These are phyloP conservation scores for Ophiothrix spiculata DNA, from an alignment of 35 echinoderm and acorn worm species.

Conservation along the genomic window DNA sequence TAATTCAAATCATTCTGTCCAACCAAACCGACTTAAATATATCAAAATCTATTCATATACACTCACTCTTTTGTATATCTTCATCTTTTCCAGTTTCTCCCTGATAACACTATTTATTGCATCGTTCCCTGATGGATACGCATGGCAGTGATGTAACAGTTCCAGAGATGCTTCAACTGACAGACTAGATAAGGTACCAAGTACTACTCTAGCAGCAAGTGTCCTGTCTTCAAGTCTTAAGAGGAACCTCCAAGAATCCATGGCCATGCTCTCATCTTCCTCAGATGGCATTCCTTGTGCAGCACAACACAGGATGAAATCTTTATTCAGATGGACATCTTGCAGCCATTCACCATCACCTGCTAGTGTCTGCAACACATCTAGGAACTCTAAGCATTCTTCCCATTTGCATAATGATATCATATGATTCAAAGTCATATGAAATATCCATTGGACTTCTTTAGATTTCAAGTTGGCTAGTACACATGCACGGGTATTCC, in stretches of 20 bases:
- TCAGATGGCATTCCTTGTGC: slow-evolving; percentile 16
- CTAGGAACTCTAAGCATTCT: slow-evolving; percentile 7
- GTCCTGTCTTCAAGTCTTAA: slow-evolving; percentile 31
- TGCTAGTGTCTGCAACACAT: background rate
- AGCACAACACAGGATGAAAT: slow-evolving; percentile 73
- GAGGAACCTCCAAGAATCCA: slow-evolving; percentile 35
- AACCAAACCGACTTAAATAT: no score
- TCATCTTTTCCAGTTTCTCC: slow-evolving; percentile 72
- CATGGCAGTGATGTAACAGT: slow-evolving; percentile 47
- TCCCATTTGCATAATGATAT: slow-evolving; percentile 20
- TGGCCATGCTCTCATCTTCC: background rate
- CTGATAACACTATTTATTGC: slow-evolving; percentile 26
- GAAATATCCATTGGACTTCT: slow-evolving; percentile 35
- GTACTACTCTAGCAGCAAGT: slow-evolving; percentile 31
- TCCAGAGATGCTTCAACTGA: slow-evolving; percentile 47
- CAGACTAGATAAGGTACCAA: slow-evolving; percentile 40
- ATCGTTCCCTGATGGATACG: slow-evolving; percentile 15
- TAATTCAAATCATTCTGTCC: no score
- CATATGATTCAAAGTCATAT: slow-evolving; percentile 13
- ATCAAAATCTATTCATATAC: no score
- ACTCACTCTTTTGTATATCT: slow-evolving; percentile 91
- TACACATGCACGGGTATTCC: slow-evolving; percentile 59
- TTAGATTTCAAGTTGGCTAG: slow-evolving; percentile 49
- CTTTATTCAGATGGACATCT: slow-evolving; percentile 6
- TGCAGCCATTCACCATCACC: slow-evolving; percentile 1